Base-by-base conservation (phyloP, 2,888 invertebrate genomes). In the Sarcophaga variegata region DNA sequence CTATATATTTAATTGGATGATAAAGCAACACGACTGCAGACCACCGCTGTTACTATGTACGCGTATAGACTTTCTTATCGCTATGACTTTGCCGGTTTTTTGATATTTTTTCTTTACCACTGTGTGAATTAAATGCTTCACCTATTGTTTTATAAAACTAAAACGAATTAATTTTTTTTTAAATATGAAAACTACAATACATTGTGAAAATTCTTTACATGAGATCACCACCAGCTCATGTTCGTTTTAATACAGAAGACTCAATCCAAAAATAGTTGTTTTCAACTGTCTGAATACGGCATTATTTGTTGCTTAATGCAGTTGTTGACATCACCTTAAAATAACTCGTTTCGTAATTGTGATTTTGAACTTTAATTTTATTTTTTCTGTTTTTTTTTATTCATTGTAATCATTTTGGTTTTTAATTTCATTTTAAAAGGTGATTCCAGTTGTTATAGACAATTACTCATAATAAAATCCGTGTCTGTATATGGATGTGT, bases 301-400 rank as follows among this genome's bases (percentile, higher is more conserved):
- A 37, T 20, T 37, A 37, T 10, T 62, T 69, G 63, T 60, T 77
- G 64, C 76, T 67, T 59, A 80, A 37, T 69, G 78, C 59, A 69
- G 60, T 49, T 81, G 80, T 27, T 80, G 80, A 60, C 80, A 83
- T 72, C 69, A 74, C 20, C 69, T 63, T 74, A 72, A 60, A 72
- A 49, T 25, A 67, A 77, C 76, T 81, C 12, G 62, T 49, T 71
- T 79, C 72, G 25, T 72, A 25, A 69, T 63, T 74, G 54, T 79
- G 60, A 77, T 74, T 82, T 69, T 86, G 74, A 86, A 83, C 83
- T 86, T 77, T 59, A 72, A 82, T 70, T 64, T 25, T 25, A 17
- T 63, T 14, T 27, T 2, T 74, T 76, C n/a, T 25, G 47, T n/a
- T 54, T 64, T 66, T 70, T 70, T 69, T 60, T 59, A 59, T 27